Evolutionary conservation across 1,140 invertebrate species (phyloP).

Genomic region (Drosophila watanabei): DNA sequence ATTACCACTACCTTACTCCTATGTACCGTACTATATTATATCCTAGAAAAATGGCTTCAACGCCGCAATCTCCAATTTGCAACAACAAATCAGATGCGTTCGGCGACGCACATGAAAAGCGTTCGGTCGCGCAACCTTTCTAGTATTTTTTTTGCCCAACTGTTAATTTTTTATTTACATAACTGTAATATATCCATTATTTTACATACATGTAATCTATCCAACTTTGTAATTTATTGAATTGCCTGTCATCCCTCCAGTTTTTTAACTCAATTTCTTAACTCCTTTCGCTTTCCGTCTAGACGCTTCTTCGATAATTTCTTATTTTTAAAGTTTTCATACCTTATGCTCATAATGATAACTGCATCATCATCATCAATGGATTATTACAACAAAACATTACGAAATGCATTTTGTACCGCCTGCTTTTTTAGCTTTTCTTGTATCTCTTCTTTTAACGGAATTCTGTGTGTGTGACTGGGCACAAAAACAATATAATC

Average conservation of each 20-base stretch:
- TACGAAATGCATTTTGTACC: slow-evolving; percentile 69
- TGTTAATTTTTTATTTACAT: no score
- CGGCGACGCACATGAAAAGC: no score
- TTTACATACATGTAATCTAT: not conserved
- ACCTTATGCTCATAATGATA: slow-evolving; percentile 25
- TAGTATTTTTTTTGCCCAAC: no score
- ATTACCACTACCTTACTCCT: not conserved
- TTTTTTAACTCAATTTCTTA: not conserved
- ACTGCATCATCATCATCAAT: slow-evolving; percentile 19
- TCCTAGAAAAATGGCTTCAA: not conserved
- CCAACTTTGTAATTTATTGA: not conserved
- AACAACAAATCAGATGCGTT: no score
- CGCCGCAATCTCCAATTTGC: no score
- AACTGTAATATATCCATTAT: not conserved
- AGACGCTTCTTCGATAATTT: slow-evolving; percentile 17
- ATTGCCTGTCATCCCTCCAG: slow-evolving; percentile 2
- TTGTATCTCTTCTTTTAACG: slow-evolving; percentile 21
- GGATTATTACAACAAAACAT: slow-evolving; percentile 59
- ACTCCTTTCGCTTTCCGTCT: slow-evolving; percentile 43
- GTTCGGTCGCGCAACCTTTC: no score
- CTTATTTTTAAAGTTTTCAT: slow-evolving; percentile 14
- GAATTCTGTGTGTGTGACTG: slow-evolving; percentile 17
- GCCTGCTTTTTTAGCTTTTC: slow-evolving; percentile 43
- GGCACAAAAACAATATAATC: slow-evolving; percentile 21
- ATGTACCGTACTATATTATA: slow-evolving; percentile 1